These are phyloP conservation scores for Troides aeacus DNA, from an alignment of 2,888 invertebrate genomes.

Conservation along the genomic window DNA sequence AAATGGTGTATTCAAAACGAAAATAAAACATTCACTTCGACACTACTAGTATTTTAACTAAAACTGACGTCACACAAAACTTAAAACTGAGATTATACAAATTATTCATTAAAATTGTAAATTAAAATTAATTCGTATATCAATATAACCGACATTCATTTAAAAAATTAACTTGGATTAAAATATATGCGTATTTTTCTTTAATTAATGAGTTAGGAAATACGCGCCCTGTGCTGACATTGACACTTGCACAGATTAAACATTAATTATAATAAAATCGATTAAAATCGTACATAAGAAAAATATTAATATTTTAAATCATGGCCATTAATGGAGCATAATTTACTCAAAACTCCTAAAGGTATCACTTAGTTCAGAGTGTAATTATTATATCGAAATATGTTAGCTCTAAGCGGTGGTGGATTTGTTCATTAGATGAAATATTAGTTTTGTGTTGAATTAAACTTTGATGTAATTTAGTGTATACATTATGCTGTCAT, in stretches of 20 bases:
- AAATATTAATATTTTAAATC: conserved; percentile 15
- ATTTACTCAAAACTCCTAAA: conserved; percentile 3
- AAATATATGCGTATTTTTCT: neutral
- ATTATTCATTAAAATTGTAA: no score
- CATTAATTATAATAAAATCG: conserved; percentile 9
- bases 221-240: neutral
- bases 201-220: neutral
- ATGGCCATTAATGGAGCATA: conserved; percentile 11
- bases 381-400: neutral
- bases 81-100: no score
- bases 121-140: no score
- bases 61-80: no score
- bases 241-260: conserved; percentile 1
- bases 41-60: no score
- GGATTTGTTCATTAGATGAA: conserved; percentile 24
- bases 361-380: conserved; percentile 14
- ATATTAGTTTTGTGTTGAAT: neutral
- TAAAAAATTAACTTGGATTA: neutral
- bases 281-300: conserved; percentile 6
- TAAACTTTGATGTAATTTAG: conserved; percentile 35
- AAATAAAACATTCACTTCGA: no score
- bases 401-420: conserved; percentile 17
- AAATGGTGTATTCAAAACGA: no score
- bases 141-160: neutral
- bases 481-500: conserved; percentile 57